These are phyloP conservation scores for Puma concolor DNA, from an alignment of 2,113 vertebrate species.

Conservation along the genomic window DNA sequence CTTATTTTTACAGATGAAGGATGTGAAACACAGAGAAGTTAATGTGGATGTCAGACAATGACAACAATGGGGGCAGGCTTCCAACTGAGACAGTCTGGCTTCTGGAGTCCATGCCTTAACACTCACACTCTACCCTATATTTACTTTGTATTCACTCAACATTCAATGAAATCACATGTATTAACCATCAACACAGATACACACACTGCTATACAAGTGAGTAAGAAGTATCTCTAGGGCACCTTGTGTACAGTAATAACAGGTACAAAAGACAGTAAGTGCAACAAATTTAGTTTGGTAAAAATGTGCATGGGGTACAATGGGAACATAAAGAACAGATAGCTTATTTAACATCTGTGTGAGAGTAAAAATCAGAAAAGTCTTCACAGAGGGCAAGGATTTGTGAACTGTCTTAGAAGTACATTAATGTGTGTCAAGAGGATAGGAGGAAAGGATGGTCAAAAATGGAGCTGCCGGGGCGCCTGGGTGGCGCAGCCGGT, in stretches of 20 bases:
- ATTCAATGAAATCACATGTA: background rate
- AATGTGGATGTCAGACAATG: background rate
- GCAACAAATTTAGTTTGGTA: background rate
- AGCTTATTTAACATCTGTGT: background rate
- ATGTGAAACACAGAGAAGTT: background rate
- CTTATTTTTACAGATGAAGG: background rate
- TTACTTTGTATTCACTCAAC: background rate
- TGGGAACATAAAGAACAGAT: background rate
- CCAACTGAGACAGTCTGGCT: background rate
- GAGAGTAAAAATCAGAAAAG: background rate
- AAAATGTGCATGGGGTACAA: background rate
- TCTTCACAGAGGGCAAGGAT: background rate
- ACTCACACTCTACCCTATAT: background rate
- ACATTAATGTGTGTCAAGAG: background rate
- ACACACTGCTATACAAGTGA: background rate
- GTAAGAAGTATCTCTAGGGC: background rate
- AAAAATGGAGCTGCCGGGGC: background rate
- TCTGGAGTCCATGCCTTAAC: background rate
- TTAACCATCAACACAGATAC: background rate
- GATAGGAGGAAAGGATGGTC: background rate
- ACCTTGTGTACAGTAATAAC: background rate
- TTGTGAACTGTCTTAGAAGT: constrained; percentile 7
- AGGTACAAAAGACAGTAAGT: background rate
- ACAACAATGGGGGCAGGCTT: background rate
- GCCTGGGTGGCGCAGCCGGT: no score